Base-by-base conservation (phyloP, 35 echinoderm and acorn worm species). In the Diadema setosum region DNA sequence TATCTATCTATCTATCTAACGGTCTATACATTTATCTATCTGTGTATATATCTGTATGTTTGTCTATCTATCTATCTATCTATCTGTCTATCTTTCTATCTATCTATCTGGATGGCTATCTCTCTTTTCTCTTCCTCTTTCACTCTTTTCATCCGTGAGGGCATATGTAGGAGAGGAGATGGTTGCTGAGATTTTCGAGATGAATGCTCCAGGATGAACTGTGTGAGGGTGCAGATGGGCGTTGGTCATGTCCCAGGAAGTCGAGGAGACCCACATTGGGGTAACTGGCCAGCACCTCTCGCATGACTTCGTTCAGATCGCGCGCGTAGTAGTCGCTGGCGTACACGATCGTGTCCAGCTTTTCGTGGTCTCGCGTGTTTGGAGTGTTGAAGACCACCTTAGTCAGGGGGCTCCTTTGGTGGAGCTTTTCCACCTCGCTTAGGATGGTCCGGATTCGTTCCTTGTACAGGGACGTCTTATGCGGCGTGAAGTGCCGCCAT, bases 201-300 rank as follows among this genome's bases (percentile, higher is more conserved):
- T 78, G 73, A 31, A 24, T 44, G 3, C 73, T 41, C 24, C 39
- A 5, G 73, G 73, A 25, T 78, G 73, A n/a, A 36, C 37, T 21
- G 34, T 33, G 8, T 44, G 73, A 8, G 73, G 73, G 44, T 25
- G 44, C 35, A 78, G 73, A 26, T 78, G 73, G 20, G 73, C 73
- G 73, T 78, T 78, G 27, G 73, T 78, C 73, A 78, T 78, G 18
- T 78, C 73, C 73, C 73, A 78, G 17, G 73, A 39, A 78, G n/a
- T 78, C 73, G 9, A 78, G 73, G n/a, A 78, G 44, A 5, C 73
- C 73, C 14, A 78, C 34, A 18, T 36, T 6, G 4, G 29, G 27
- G 39, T 78, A 78, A 0, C 35, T 18, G 8, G 73, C 39, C 35
- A 78, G n/a, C 2, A 9, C 40, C 37, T 36, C 27, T 78, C 73